Conservation (phyloP, 2,113 vertebrate species). For the Heloderma charlesbogerti region DNA sequence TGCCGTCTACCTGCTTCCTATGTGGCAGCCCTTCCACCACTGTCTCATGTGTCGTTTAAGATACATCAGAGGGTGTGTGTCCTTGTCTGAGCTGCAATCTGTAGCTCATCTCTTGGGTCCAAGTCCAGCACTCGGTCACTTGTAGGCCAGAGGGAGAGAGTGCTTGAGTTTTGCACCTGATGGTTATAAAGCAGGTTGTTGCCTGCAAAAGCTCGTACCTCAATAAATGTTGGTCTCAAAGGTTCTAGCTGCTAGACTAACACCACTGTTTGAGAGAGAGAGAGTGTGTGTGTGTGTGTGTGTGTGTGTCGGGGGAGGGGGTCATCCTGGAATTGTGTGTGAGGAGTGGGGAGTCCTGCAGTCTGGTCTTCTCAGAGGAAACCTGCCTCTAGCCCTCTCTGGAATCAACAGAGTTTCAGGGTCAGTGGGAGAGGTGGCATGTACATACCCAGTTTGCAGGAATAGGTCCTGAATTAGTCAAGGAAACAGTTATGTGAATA, state of each 20-base stretch:
- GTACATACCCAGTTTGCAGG: slow-evolving; percentile 3
- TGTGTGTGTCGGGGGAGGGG: background rate
- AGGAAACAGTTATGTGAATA: slow-evolving; percentile 46
- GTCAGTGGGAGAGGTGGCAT: background rate
- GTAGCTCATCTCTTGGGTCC: background rate
- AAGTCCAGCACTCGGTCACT: background rate
- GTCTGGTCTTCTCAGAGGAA: background rate
- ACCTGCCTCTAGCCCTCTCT: too few species aligned
- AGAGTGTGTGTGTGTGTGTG: background rate
- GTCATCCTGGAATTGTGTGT: background rate
- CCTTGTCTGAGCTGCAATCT: too few species aligned
- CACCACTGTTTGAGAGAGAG: too few species aligned
- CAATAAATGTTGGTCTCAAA: background rate
- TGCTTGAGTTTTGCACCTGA: background rate
- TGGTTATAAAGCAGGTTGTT: background rate
- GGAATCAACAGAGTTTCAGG: background rate
- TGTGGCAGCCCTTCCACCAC: too few species aligned
- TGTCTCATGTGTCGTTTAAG: background rate
- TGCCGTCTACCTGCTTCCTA: too few species aligned
- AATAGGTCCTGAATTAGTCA: slow-evolving; percentile 48
- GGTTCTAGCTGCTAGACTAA: background rate
- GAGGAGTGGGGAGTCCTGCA: background rate
- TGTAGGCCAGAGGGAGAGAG: background rate
- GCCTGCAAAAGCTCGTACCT: background rate
- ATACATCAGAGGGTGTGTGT: background rate